Evolutionary conservation across 2,113 vertebrate species (phyloP), one percentile per base, ranked within the genome.

Genomic region (Corythornis madagascariensis): DNA sequence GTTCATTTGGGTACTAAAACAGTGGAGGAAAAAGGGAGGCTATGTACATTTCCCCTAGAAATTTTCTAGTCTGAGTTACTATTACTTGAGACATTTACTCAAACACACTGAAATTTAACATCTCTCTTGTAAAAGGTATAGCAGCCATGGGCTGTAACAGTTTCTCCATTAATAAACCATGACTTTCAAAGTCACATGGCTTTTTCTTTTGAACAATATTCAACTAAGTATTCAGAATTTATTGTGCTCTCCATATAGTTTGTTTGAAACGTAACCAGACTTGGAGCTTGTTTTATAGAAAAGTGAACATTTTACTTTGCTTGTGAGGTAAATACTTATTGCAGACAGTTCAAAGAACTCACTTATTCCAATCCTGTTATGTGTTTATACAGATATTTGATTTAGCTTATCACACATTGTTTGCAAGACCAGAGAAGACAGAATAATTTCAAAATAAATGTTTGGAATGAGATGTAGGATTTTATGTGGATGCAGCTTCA

Each of bases 261-360:
- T 92, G 47, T 86, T 92, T 95, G 71, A 92, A 96, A 91, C 29
- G 63, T 74, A 45, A 53, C 64, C 86, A 65, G 57, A 87, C 40
- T 70, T 92, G 31, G 7, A 45, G 10, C 11, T 38, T 45, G 96
- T 93, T 92, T 91, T 63, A 42, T 74, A 89, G 92, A 91, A 83
- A 91, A 90, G 60, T 60, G 35, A 80, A 45, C 52, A 66, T 94
- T 85, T 93, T 86, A 47, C 67, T 97, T 94, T 91, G 82, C 64
- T 96, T 71, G 13, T 74, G 71, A 95, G 61, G 72, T 84, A 87
- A 96, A 78, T 96, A 83, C 90, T 95, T 93, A 92, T 92, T 95
- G 73, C 90, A 95, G 77, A 83, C 53, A 92, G 57, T 88, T 93
- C 90, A 93, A 92, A 91, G 78, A 91, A 90, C 61, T 75, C 56